A percentile compares a stretch with the other conserved stretches of the same genome.
Conservation (phyloP, 2,797 vertebrate genomes). For the Myotis myotis region DNA sequence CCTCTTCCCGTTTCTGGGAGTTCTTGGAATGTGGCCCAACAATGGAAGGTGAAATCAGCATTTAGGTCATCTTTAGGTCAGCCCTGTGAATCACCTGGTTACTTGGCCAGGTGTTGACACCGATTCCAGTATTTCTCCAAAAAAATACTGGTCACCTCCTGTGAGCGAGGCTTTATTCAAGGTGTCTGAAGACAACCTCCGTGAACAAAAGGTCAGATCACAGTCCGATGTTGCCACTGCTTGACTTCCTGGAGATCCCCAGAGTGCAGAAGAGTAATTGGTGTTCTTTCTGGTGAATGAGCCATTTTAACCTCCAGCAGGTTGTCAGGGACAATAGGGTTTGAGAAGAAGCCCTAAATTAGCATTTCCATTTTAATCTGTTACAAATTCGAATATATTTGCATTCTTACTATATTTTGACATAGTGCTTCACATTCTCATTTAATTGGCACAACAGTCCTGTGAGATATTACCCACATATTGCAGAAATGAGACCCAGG, state of each 20-base stretch:
- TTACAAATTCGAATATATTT: not conserved
- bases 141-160: not conserved
- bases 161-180: not conserved
- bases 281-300: not conserved
- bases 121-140: not conserved
- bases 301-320: not conserved
- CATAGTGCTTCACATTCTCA: not conserved
- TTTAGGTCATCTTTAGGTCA: constrained; percentile 20
- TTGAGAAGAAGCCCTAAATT: constrained; percentile 22
- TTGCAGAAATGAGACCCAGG: constrained; percentile 1
- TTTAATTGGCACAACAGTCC: not conserved
- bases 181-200: not conserved
- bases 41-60: not conserved
- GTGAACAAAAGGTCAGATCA: not conserved
- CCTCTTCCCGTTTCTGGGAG: not conserved
- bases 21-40: not conserved
- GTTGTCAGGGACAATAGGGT: not conserved
- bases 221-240: not conserved
- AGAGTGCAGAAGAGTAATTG: not conserved
- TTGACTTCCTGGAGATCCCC: not conserved
- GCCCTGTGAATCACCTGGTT: not conserved
- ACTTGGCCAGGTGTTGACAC: not conserved
- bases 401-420: not conserved
- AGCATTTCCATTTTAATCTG: not conserved
- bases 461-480: not conserved